These are phyloP conservation scores for Diogma glabrata DNA, from an alignment of 2,888 invertebrate species.

Conservation along the genomic window DNA sequence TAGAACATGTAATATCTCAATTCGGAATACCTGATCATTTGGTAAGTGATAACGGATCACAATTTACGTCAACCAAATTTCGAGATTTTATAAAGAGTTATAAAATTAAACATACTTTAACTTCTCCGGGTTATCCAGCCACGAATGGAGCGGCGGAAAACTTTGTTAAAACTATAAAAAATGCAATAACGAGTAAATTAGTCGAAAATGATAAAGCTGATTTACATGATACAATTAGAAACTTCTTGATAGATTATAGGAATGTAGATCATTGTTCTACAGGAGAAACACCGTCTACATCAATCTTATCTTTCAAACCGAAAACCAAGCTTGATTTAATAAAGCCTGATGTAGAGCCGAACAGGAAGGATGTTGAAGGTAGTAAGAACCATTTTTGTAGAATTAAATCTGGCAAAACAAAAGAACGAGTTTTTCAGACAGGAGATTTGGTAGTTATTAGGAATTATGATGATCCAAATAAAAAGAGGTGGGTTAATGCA, in stretches of 20 bases:
- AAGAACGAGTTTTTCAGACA: too few relatives aligned
- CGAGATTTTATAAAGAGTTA: not conserved
- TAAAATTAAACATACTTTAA: too few relatives aligned
- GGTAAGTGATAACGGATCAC: not conserved
- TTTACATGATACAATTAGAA: not conserved
- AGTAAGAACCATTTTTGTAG: too few relatives aligned
- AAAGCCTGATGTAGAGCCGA: too few relatives aligned
- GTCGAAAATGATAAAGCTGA: not conserved
- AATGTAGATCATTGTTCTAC: not conserved
- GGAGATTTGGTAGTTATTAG: too few relatives aligned
- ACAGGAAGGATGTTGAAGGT: too few relatives aligned
- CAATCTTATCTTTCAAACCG: not conserved
- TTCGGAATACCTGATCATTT: not conserved
- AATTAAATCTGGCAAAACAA: too few relatives aligned
- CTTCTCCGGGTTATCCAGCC: not conserved
- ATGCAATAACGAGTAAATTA: not conserved
- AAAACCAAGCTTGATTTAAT: not conserved
- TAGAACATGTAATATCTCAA: not conserved
- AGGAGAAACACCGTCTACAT: not conserved
- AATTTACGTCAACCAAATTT: not conserved
- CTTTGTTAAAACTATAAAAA: not conserved
- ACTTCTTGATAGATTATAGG: not conserved
- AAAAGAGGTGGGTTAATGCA: too few relatives aligned
- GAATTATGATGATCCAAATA: too few relatives aligned
- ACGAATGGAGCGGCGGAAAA: not conserved